Conservation (phyloP, 2,888 invertebrate genomes). For the Masnerella sp. region DNA sequence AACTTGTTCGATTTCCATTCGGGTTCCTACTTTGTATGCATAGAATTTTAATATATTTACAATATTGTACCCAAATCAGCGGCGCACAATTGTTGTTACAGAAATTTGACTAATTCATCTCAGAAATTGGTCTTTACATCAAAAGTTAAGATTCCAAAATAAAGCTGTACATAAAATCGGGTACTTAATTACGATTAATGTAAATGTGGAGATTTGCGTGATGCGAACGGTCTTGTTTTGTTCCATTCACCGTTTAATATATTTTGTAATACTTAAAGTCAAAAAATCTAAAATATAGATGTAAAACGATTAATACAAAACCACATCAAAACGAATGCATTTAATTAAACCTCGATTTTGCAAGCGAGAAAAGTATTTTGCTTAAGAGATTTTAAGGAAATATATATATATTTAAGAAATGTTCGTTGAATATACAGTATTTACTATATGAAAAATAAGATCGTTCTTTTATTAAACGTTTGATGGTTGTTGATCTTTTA, state of each 20-base stretch:
- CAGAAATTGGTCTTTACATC: too few species aligned
- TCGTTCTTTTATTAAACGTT: constrained; percentile 19
- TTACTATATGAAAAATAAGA: constrained; percentile 21
- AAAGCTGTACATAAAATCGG: too few species aligned
- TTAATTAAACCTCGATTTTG: constrained; percentile 6
- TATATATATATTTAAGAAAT: constrained; percentile 22
- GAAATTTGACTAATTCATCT: too few species aligned
- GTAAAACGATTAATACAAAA: background rate
- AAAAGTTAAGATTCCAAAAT: too few species aligned
- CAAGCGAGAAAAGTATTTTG: constrained; percentile 11
- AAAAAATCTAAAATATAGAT: constrained; percentile 5
- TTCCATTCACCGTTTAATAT: constrained; percentile 3
- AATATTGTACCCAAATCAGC: constrained; percentile 16
- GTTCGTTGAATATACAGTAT: constrained; percentile 22
- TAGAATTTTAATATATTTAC: constrained; percentile 23
- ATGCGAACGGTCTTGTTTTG: background rate
- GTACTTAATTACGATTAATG: background rate
- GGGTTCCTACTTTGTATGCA: constrained; percentile 39
- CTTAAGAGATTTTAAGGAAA: background rate
- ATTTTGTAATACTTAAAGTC: constrained; percentile 11
- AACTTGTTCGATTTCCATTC: constrained; percentile 26
- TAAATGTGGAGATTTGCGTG: background rate
- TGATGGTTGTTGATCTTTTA: constrained; percentile 21
- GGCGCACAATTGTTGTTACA: constrained; percentile 34
- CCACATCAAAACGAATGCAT: constrained; percentile 25